A percentile compares a stretch with the other conserved stretches of the same genome.
Evolutionary conservation across 2,113 vertebrate species (phyloP).

Genomic region (Orycteropus afer): DNA sequence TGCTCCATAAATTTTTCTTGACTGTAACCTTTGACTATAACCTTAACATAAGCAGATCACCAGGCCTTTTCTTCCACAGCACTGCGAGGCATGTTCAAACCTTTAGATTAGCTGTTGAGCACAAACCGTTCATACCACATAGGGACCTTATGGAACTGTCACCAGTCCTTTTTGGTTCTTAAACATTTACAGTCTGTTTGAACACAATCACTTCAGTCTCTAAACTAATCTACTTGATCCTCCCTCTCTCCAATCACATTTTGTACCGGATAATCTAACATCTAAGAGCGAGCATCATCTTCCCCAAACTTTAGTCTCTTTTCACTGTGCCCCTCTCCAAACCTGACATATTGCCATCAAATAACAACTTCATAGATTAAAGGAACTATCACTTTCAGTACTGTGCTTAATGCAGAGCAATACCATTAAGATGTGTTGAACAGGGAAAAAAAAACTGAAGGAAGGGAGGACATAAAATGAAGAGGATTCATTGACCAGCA

Average conservation of each 20-base stretch:
- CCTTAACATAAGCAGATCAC: background rate
- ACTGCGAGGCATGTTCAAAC: background rate
- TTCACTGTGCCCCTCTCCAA: background rate
- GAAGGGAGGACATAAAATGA: slow-evolving; percentile 30
- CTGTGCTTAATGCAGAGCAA: background rate
- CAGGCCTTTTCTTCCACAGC: background rate
- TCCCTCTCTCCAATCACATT: background rate
- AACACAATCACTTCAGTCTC: background rate
- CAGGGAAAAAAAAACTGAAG: background rate
- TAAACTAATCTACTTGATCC: background rate
- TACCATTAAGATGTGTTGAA: slow-evolving; percentile 54
- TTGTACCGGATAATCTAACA: background rate
- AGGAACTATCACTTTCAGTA: background rate
- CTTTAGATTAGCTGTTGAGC: background rate
- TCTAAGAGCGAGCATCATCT: background rate
- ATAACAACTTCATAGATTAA: background rate
- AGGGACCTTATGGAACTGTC: background rate
- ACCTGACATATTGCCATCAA: background rate
- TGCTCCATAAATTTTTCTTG: background rate
- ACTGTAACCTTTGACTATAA: background rate
- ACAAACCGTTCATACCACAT: background rate
- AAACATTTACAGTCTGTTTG: background rate
- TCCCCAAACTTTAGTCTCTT: background rate
- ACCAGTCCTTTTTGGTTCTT: background rate
- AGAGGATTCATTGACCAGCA: slow-evolving; percentile 73